Percentiles rank a stretch among this genome's conserved stretches.
These are phyloP conservation scores for Clarias macrocephalus DNA, from an alignment of 2,113 vertebrate species.

Conservation along the genomic window DNA sequence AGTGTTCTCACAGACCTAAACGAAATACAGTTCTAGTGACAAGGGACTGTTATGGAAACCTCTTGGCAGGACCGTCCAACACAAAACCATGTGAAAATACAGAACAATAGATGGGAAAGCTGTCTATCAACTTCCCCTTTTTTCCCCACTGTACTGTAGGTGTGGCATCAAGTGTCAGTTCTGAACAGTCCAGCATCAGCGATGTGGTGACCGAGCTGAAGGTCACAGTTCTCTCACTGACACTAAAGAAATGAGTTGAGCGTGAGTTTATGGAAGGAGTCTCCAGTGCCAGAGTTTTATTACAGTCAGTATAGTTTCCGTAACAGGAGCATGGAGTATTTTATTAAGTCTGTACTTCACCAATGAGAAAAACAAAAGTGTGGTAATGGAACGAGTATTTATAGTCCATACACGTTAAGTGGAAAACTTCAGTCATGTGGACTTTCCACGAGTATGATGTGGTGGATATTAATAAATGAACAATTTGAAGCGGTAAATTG, in stretches of 20 bases:
- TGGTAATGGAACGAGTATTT: neutral
- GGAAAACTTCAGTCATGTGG: neutral
- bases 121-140: conserved; percentile 64
- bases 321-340: neutral
- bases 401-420: neutral
- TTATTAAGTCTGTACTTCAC: neutral
- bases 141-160: conserved; percentile 62
- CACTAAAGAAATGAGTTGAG: neutral
- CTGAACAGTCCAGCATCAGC: neutral
- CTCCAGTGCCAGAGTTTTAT: neutral
- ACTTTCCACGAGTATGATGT: neutral
- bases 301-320: neutral
- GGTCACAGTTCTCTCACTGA: neutral
- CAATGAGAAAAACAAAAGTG: neutral
- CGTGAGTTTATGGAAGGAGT: neutral
- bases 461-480: no score
- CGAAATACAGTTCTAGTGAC: neutral
- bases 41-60: neutral
- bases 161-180: conserved; percentile 52
- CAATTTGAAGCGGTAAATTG: no score
- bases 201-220: neutral
- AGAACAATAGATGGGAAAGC: conserved; percentile 68
- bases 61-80: conserved; percentile 21
- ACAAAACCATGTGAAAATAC: conserved; percentile 47
- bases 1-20: neutral